Evolutionary conservation across 2,797 vertebrate species (phyloP).

Genomic region (Lerista edwardsae): DNA sequence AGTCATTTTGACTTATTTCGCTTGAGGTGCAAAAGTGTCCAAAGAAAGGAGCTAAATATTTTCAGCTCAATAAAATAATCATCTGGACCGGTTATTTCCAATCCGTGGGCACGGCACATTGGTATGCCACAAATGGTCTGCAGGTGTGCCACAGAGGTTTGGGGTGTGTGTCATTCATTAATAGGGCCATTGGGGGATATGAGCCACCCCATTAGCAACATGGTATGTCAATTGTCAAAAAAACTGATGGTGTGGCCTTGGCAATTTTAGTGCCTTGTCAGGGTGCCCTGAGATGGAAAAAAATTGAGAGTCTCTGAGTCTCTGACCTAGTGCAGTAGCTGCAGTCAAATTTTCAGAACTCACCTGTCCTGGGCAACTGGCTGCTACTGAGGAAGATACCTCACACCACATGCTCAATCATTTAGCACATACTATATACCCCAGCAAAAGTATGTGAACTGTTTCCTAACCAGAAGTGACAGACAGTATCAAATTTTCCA

Average conservation of each 20-base stretch:
- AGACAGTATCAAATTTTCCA: neutral
- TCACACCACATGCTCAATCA: neutral
- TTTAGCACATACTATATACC: neutral
- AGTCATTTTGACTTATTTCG: neutral
- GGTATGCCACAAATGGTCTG: too few species aligned
- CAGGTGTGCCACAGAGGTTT: too few species aligned
- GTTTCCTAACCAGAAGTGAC: neutral
- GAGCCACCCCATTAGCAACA: too few species aligned
- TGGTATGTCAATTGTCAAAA: too few species aligned
- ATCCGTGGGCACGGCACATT: too few species aligned
- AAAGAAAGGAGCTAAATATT: neutral
- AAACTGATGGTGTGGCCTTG: too few species aligned
- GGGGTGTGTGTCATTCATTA: too few species aligned
- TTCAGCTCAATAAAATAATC: neutral
- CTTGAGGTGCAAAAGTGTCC: neutral
- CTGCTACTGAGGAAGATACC: neutral
- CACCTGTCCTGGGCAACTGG: constrained; percentile 13
- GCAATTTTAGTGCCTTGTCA: too few species aligned
- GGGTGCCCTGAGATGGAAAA: too few species aligned
- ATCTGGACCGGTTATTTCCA: too few species aligned
- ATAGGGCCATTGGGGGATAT: too few species aligned
- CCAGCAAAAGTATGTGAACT: neutral
- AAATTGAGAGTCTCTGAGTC: too few species aligned
- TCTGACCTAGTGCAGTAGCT: neutral
- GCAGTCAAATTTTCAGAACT: neutral